A percentile compares a stretch with the other conserved stretches of the same genome.
Evolutionary conservation across 2,113 vertebrate species (phyloP).

Genomic region (Drymodes brunneopygia): DNA sequence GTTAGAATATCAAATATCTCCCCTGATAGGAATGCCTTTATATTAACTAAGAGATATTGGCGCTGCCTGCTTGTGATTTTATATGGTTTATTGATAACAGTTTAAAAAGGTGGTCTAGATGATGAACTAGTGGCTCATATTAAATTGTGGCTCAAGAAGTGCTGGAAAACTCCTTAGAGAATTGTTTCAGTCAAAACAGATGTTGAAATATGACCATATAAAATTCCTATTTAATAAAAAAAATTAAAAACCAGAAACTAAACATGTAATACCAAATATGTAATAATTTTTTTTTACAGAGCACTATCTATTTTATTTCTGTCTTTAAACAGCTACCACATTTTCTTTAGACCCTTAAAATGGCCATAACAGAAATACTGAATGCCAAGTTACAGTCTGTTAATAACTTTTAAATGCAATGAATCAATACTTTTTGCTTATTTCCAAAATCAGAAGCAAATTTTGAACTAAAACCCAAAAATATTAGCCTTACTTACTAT

Average conservation of each 20-base stretch:
- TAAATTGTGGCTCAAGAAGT: not conserved
- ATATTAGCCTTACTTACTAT: slow-evolving; percentile 72
- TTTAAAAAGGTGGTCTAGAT: not conserved
- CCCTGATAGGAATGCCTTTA: not conserved
- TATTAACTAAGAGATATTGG: not conserved
- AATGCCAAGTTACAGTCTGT: not conserved
- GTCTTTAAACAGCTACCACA: not conserved
- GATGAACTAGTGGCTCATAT: not conserved
- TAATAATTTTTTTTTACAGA: not conserved
- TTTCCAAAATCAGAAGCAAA: not conserved
- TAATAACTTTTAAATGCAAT: not conserved
- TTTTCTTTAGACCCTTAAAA: not conserved
- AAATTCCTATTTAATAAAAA: not conserved
- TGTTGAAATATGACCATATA: not conserved
- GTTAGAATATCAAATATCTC: not conserved
- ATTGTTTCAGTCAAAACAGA: not conserved
- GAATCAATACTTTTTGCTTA: not conserved
- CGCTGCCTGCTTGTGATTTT: not conserved
- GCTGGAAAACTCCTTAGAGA: not conserved
- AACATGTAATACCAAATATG: not conserved
- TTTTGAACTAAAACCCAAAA: not conserved
- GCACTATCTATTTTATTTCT: not conserved
- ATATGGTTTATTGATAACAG: not conserved
- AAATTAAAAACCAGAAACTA: not conserved
- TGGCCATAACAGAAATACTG: not conserved